Evolutionary conservation across 2,113 vertebrate genomes (phyloP), one percentile per base, ranked within the genome.

Genomic region (Prunella fulvescens): DNA sequence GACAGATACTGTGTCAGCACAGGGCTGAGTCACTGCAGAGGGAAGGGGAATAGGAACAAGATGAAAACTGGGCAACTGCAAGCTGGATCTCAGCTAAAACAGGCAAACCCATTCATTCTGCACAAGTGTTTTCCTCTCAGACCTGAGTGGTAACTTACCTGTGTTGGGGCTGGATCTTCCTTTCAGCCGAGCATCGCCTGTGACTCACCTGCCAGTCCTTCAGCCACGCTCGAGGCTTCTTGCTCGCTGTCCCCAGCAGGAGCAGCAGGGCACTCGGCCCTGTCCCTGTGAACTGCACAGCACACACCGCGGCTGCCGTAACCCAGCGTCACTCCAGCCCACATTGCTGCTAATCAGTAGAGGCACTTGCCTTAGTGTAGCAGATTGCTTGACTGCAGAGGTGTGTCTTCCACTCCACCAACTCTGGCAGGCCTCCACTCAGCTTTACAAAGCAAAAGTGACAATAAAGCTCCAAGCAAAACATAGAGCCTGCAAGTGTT

Each of bases 401-500:
- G 45, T 70, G 56, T 22, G 37, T 56, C 31, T 53, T 53, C 58
- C 65, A 56, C 45, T 19, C 23, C 3, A 26, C 35, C 74, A 47
- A 50, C 77, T 72, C 81, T 45, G 33, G 51, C 70, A 69, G 57
- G 61, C 39, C 70, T 84, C 31, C 26, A 19, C 47, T 50, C 66
- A 83, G 66, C 92, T 93, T 95, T 58, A 33, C 69, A 56, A 73
- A 77, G 67, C 79, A 58, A 66, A 83, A 82, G 11, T 12, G 3
- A 61, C 66, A 97, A 95, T 96, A 97, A 96, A 97, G 67, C 29
- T 71, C 71, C 44, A 58, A 95, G 79, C 92, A 93, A 67, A 96
- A 90, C 10, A 7, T 0, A 62, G 62, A 83, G 82, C 58, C 85
- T 80, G 40, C 85, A 80, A 1, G 35, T 62, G 87, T 94, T 88